A percentile compares a stretch with the other conserved stretches of the same genome.
Evolutionary conservation across 1,140 invertebrate species (phyloP).

Genomic region (Ylistrum balloti): DNA sequence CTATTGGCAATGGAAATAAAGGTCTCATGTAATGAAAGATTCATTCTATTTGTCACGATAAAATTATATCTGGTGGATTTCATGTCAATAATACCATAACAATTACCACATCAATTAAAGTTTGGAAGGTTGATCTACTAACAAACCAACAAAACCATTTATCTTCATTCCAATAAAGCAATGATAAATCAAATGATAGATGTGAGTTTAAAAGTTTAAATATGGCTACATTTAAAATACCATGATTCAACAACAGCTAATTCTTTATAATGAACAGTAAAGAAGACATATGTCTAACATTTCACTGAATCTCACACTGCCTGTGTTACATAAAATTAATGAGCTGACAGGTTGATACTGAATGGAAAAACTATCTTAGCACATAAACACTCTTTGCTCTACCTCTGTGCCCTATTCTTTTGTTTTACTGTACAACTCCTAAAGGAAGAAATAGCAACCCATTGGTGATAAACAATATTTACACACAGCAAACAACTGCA

Average conservation of each 20-base stretch:
- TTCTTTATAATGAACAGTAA: neutral
- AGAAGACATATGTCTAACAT: neutral
- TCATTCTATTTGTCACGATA: neutral
- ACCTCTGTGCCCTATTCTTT: neutral
- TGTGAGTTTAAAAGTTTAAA: slow-evolving; percentile 2
- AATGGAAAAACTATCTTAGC: neutral
- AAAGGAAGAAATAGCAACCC: neutral
- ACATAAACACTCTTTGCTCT: neutral
- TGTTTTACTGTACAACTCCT: neutral
- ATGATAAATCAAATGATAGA: slow-evolving; percentile 36
- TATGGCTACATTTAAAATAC: slow-evolving; percentile 1
- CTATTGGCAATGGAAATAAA: neutral
- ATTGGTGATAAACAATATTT: neutral
- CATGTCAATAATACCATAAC: neutral
- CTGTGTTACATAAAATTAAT: neutral
- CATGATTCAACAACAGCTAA: slow-evolving; percentile 9
- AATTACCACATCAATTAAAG: neutral
- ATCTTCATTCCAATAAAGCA: neutral
- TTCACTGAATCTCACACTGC: neutral
- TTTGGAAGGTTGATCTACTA: slow-evolving; percentile 4
- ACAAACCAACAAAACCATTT: neutral
- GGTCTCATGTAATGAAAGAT: neutral
- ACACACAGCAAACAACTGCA: neutral
- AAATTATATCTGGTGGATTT: neutral
- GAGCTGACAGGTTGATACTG: too few relatives aligned